Evolutionary conservation across 2,113 vertebrate species (phyloP).

Genomic region (Castor canadensis): DNA sequence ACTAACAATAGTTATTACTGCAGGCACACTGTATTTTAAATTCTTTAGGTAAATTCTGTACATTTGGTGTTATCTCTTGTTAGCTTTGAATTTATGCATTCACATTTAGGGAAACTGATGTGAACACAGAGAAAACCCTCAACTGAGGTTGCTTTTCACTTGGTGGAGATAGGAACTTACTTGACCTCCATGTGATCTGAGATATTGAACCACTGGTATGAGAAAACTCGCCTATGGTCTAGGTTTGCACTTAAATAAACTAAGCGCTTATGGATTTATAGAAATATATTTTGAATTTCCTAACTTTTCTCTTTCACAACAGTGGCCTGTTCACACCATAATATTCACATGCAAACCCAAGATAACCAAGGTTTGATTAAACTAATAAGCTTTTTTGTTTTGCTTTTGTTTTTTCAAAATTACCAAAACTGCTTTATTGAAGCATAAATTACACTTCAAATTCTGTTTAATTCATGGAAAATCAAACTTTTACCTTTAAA

Average conservation of each 20-base stretch:
- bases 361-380: no score
- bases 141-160: not conserved
- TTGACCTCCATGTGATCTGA: not conserved
- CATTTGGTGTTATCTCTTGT: not conserved
- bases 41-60: not conserved
- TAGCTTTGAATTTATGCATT: not conserved
- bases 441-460: not conserved
- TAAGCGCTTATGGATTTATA: no score
- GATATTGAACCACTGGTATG: not conserved
- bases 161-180: not conserved
- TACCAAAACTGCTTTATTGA: not conserved
- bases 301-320: no score
- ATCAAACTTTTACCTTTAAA: not conserved
- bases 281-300: no score
- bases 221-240: not conserved
- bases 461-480: not conserved
- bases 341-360: no score
- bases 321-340: no score
- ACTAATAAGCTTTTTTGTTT: not conserved
- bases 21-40: not conserved
- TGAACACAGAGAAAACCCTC: not conserved
- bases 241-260: not conserved
- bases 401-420: not conserved
- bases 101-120: not conserved
- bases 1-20: not conserved